Conservation (phyloP, 2,888 invertebrate species). For the Perizoma affinitatum region DNA sequence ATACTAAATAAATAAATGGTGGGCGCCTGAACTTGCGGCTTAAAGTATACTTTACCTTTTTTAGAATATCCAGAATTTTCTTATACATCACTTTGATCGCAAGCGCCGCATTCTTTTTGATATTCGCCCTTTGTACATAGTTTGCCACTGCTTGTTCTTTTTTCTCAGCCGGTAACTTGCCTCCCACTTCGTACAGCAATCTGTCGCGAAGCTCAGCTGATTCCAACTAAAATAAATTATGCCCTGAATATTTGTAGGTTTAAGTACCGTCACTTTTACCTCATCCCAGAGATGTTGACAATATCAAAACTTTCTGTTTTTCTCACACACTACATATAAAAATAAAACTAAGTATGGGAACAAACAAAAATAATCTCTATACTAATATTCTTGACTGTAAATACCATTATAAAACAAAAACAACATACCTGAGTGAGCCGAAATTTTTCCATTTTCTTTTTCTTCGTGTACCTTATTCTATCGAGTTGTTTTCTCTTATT, state of each 20-base stretch:
- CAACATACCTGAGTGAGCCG: conserved; percentile 82
- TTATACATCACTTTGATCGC: conserved; percentile 86
- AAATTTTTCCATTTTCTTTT: conserved; percentile 84
- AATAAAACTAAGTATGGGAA: too few species aligned
- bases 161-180: conserved; percentile 77
- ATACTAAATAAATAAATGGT: too few species aligned
- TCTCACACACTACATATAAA: too few species aligned
- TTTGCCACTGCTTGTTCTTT: conserved; percentile 84
- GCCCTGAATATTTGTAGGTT: neutral
- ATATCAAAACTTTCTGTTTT: too few species aligned
- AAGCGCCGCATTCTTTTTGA: conserved; percentile 86
- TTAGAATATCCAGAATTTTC: conserved; percentile 85
- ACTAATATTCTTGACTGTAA: too few species aligned
- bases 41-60: conserved; percentile 73
- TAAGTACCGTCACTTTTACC: too few species aligned
- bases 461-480: conserved; percentile 84
- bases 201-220: conserved; percentile 81
- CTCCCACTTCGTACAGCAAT: conserved; percentile 74
- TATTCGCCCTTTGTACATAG: conserved; percentile 85
- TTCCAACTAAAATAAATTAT: conserved; percentile 52
- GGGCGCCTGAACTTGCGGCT: too few species aligned
- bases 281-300: too few species aligned
- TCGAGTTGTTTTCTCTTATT: conserved; percentile 86
- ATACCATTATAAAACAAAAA: neutral
- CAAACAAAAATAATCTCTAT: too few species aligned